Conservation (phyloP, 2,888 invertebrate species). For the Ophioninae sp. region DNA sequence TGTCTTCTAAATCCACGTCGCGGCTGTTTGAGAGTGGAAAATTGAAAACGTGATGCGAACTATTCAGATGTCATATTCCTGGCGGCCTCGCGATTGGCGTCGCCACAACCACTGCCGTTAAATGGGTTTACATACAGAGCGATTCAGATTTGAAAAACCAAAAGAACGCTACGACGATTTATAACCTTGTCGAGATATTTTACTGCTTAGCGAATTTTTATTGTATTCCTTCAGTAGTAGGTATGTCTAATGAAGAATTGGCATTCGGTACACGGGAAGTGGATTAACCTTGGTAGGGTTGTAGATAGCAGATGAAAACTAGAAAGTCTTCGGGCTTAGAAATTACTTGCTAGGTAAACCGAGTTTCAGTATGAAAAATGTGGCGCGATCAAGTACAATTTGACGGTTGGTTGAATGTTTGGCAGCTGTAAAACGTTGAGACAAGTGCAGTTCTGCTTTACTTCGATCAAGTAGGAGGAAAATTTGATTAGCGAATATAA, state of each 20-base stretch:
- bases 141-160: not conserved
- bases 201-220: not conserved
- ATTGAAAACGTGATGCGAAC: slow-evolving; percentile 78
- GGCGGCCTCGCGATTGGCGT: slow-evolving; percentile 37
- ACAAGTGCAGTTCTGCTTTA: not conserved
- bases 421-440: not conserved
- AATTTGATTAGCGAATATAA: not conserved
- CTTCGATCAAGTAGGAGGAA: not conserved
- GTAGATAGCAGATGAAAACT: too few relatives aligned
- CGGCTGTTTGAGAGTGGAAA: slow-evolving; percentile 71
- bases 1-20: slow-evolving; percentile 25
- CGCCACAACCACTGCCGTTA: slow-evolving; percentile 36
- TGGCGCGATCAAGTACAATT: not conserved
- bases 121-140: slow-evolving; percentile 20
- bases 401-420: not conserved
- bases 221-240: not conserved
- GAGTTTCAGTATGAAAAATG: too few relatives aligned
- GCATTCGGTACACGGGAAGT: not conserved
- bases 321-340: too few relatives aligned
- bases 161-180: not conserved
- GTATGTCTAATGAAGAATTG: not conserved
- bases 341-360: too few relatives aligned
- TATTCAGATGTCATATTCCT: slow-evolving; percentile 76
- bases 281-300: not conserved
- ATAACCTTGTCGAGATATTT: not conserved